Percentiles rank a stretch among this genome's conserved stretches.
These are phyloP conservation scores for Phoxinus dragarum DNA, from an alignment of 2,797 vertebrate genomes.

Conservation along the genomic window DNA sequence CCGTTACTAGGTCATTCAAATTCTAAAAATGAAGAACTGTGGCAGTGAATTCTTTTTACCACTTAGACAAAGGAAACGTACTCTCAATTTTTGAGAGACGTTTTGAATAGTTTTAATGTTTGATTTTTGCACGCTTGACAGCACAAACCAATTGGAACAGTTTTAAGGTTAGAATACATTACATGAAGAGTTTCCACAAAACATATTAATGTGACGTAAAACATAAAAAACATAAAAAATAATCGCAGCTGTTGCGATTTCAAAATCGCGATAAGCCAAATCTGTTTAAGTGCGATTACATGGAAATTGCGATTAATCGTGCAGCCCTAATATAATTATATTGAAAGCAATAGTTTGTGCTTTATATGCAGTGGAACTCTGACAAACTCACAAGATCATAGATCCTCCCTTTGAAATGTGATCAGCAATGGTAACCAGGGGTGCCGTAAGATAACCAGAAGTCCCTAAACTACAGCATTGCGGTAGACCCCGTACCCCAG, in stretches of 20 bases:
- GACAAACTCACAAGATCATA: neutral
- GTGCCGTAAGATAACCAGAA: too few species aligned
- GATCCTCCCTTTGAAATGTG: neutral
- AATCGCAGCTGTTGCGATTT: too few species aligned
- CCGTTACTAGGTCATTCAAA: slow-evolving; percentile 43
- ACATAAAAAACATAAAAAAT: too few species aligned
- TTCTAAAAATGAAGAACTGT: slow-evolving; percentile 30
- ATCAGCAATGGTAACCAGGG: neutral
- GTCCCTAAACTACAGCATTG: too few species aligned
- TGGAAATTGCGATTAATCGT: too few species aligned
- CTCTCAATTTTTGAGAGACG: neutral
- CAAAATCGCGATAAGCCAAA: too few species aligned
- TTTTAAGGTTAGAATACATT: neutral
- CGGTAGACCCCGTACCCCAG: too few species aligned
- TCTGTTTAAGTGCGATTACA: too few species aligned
- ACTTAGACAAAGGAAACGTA: neutral
- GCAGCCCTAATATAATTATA: too few species aligned
- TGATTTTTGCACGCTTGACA: neutral
- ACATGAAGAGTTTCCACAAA: slow-evolving; percentile 3
- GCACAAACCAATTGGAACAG: neutral
- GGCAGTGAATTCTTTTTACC: slow-evolving; percentile 11
- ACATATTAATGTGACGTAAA: neutral
- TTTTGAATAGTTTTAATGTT: slow-evolving; percentile 4
- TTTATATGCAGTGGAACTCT: neutral
- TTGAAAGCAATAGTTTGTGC: neutral